Conservation (phyloP, 2,888 invertebrate genomes). For the Synergus itoensis region DNA sequence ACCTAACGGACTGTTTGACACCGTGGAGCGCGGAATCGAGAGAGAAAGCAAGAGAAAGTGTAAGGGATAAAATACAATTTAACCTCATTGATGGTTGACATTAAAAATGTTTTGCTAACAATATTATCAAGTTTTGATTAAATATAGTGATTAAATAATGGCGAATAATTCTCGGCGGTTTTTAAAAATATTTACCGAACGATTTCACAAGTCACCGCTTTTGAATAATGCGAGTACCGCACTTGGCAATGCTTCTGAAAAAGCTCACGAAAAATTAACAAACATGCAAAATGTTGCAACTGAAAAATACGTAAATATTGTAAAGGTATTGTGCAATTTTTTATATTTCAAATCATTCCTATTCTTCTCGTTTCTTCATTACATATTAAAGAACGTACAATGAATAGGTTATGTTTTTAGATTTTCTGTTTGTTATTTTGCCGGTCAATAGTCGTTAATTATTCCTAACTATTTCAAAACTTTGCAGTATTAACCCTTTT, state of each 20-base stretch:
- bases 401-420: neutral
- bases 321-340: constrained; percentile 63
- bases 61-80: neutral
- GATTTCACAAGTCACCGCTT: constrained; percentile 63
- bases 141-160: constrained; percentile 53
- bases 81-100: neutral
- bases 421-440: neutral
- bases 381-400: neutral
- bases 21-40: too few species aligned
- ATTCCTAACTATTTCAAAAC: neutral
- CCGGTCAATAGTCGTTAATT: neutral
- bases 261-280: constrained; percentile 64
- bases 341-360: neutral
- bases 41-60: too few species aligned
- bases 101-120: neutral
- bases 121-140: neutral
- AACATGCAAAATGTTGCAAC: constrained; percentile 64
- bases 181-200: constrained; percentile 59
- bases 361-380: neutral
- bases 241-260: constrained; percentile 64
- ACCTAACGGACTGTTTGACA: neutral
- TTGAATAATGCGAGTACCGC: constrained; percentile 62
- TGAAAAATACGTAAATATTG: constrained; percentile 67
- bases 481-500: too few species aligned
- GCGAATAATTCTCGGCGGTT: constrained; percentile 62